phyloP scores from a whole-genome alignment of 2,797 vertebrate species.

The Anisognathus igniventris region DNA sequence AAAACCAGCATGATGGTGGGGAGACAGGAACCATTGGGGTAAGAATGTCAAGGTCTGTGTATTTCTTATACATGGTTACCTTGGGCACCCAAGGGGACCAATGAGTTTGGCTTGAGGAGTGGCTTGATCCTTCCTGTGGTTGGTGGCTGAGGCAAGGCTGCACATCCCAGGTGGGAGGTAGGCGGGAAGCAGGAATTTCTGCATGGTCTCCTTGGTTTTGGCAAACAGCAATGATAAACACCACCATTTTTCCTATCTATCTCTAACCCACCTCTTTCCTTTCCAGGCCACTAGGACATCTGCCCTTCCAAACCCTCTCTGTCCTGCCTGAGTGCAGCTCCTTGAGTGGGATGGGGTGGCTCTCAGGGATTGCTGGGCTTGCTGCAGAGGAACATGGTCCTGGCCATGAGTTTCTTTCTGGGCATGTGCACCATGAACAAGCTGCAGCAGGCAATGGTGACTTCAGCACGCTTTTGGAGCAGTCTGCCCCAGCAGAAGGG shows the following conservation, averaged over 20 bases:
- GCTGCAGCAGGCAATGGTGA: not conserved
- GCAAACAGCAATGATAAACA: not conserved
- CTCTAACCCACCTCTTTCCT: not conserved
- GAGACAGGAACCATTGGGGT: not conserved
- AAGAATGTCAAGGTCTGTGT: not conserved
- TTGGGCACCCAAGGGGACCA: not conserved
- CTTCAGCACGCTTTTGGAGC: not conserved
- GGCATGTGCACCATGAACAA: not conserved
- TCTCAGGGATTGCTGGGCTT: not conserved
- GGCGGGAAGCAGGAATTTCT: not conserved
- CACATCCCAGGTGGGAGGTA: not conserved
- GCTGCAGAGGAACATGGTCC: not conserved
- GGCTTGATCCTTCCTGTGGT: not conserved
- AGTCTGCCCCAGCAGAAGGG: not conserved
- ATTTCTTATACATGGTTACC: not conserved
- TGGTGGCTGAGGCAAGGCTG: not conserved
- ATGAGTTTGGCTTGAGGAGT: not conserved
- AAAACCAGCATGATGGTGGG: not conserved
- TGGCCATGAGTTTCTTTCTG: not conserved
- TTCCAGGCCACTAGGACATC: not conserved
- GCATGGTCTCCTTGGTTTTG: not conserved
- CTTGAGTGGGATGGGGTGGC: not conserved
- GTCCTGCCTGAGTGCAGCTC: not conserved
- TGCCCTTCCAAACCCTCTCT: not conserved
- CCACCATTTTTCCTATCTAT: not conserved